Base-by-base conservation (phyloP, 2,797 vertebrate species). In the Notolepis coatsorum region DNA sequence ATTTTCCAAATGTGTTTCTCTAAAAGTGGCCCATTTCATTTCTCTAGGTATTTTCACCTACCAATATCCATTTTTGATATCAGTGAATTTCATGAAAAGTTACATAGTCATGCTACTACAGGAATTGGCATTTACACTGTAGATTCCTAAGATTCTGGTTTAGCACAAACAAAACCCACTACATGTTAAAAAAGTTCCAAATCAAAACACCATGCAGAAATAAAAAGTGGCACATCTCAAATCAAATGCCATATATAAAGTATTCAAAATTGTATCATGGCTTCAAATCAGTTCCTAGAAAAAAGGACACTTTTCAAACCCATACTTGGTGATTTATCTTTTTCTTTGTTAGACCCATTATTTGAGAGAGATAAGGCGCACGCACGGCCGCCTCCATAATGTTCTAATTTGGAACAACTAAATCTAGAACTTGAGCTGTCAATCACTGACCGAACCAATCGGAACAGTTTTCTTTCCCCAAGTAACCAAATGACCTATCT, bases 221-320 rank as follows among this genome's bases (percentile, higher is more conserved):
- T n/a, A 84, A 58, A 89, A 88, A 84, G 93, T 93, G 93, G 92
- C 93, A 93, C 88, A 83, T 91, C 88, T 87, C 65, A 87, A 89
- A 85, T 68, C 46, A 77, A 72, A 84, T 91, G 81, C 88, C 81
- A 74, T 84, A 54, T n/a, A n/a, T 90, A 92, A 93, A 92, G 91
- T 91, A 93, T 69, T 93, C 87, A 90, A 87, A 91, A 93, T 82
- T 71, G 71, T 70, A 62, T 73, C 74, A 90, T 89, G 84, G 87
- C 87, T 91, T 91, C 71, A 84, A 83, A 88, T 88, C 25, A 74
- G 85, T 93, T 94, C 91, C 92, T 92, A 82, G 80, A 91, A 92
- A 91, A 94, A 94, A 94, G 89, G 88, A 92, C 94, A 94, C 91
- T 94, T 95, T 72, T 56, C 86, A 91, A 90, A 84, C 80, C 64